Base-by-base conservation (phyloP, 37 sponge, comb jelly and placozoan genomes). In the Agelas oroides region DNA sequence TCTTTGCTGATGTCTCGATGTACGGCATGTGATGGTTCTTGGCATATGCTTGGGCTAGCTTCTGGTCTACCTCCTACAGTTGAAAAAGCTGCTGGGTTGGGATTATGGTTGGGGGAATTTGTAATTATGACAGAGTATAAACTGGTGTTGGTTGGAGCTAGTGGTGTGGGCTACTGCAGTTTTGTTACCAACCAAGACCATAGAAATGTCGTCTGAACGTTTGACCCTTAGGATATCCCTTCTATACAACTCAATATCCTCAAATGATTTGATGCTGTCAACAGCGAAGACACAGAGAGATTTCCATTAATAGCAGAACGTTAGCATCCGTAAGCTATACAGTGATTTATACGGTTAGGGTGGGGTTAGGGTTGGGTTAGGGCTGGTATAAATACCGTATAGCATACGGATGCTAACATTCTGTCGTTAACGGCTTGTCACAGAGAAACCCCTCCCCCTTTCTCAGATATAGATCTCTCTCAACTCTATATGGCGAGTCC, bases 391-490 rank as follows among this genome's bases (percentile, higher is more conserved):
- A n/a, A n/a, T n/a, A n/a, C n/a, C n/a, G n/a, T n/a, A n/a, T n/a
- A n/a, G n/a, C n/a, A n/a, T n/a, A n/a, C n/a, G n/a, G n/a, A n/a
- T n/a, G n/a, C 94, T 95, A 80, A 93, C 38, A 95, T 94, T 59
- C 97, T 94, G 86, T 97, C 95, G 83, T 95, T 97, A 96, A 88
- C 96, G 52, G 95, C 98, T 21, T 96, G 96, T 31, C 96, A 97
- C 57, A 96, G 41, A 97, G 87, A 67, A 97, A 97, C 33, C 98
- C 98, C 63, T 97, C 98, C 33, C 96, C 98, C 20, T 96, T 97
- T 58, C 98, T 88, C 98, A 97, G 95, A 83, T 97, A 97, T 84
- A 94, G 97, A 59, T 97, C 97, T 37, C 95, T 80, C 97, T 94
- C 94, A 34, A 95, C 97, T 81, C 94, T 93, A 76, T 94, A 94